Evolutionary conservation across 2,113 vertebrate species (phyloP), one percentile per base, ranked within the genome.

Genomic region (Crocuta crocuta): DNA sequence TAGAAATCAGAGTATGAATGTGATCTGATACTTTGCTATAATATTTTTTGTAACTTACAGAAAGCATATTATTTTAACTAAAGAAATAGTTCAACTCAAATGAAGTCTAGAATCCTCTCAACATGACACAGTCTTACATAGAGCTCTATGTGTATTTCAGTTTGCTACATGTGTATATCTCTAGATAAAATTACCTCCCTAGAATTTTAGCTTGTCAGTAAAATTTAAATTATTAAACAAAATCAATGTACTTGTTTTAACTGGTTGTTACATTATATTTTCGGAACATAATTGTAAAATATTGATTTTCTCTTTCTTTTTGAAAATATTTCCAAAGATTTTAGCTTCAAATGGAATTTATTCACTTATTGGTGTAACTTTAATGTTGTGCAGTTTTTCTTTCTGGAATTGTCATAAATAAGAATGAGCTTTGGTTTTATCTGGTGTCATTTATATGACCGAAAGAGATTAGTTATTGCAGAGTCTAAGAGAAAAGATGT

Each of bases 351-450:
- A 39, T 61, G n/a, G 26, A 80, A 70, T 93, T 89, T 89, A 39
- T 93, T 91, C 28, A 4, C 13, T 91, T 83, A 48, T 74, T 35
- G 53, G 63, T 92, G 7, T 91, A 90, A 61, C 26, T 79, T 15
- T 63, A 79, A 61, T 61, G 55, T 43, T 53, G 28, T 35, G n/a
- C 5, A 74, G 11, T 88, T 94, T 96, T 95, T 96, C 89, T 96
- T 93, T 94, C 63, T 92, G 84, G 91, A 88, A 33, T 65, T 66
- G 74, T 84, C 45, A n/a, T 96, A 97, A 97, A 94, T 87, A 95
- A 94, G 43, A 92, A 74, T 11, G 31, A 24, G 3, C 31, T 93
- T 96, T 91, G 66, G 1, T n/a, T 91, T 96, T 61, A 73, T 61
- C 53, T 89, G 61, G 31, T 87, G 55, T 79, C 65, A 39, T 78